Conservation (phyloP, 2,888 invertebrate genomes). For the Carpatolechia fugitivella region DNA sequence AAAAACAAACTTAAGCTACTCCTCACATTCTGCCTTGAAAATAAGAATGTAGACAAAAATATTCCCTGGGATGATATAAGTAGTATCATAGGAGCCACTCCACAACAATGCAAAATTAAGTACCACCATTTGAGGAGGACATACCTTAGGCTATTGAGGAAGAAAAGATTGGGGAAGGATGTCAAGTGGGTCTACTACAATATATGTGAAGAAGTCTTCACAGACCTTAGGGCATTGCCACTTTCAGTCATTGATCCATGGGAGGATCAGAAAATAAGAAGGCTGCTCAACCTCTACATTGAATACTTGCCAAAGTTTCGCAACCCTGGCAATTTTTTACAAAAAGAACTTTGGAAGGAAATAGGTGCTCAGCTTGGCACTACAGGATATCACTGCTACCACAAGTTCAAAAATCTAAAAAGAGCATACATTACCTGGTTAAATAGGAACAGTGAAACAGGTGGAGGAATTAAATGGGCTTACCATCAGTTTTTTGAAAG, state of each 20-base stretch:
- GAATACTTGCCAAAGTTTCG: slow-evolving; percentile 58
- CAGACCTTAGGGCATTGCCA: slow-evolving; percentile 55
- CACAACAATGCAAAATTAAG: slow-evolving; percentile 62
- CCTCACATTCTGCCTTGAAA: slow-evolving; percentile 55
- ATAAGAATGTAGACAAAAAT: slow-evolving; percentile 44
- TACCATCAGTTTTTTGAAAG: slow-evolving; percentile 65
- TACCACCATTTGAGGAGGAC: slow-evolving; percentile 61
- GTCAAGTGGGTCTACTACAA: slow-evolving; percentile 67
- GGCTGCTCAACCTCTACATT: slow-evolving; percentile 56
- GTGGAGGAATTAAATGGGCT: slow-evolving; percentile 62
- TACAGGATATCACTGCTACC: slow-evolving; percentile 66
- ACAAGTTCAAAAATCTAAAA: slow-evolving; percentile 68
- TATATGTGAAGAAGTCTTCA: slow-evolving; percentile 65
- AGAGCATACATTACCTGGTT: slow-evolving; percentile 62
- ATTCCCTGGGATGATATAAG: slow-evolving; percentile 57
- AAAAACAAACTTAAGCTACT: slow-evolving; percentile 57
- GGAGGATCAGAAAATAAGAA: slow-evolving; percentile 61
- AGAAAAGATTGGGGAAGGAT: slow-evolving; percentile 59
- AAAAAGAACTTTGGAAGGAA: slow-evolving; percentile 69
- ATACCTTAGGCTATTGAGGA: slow-evolving; percentile 63
- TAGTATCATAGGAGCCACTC: slow-evolving; percentile 44
- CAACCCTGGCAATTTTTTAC: slow-evolving; percentile 43
- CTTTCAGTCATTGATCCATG: slow-evolving; percentile 54
- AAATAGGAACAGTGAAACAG: slow-evolving; percentile 49
- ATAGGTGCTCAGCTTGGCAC: slow-evolving; percentile 57